Evolutionary conservation across 2,888 invertebrate genomes (phyloP).

Genomic region (Philaethria dido): DNA sequence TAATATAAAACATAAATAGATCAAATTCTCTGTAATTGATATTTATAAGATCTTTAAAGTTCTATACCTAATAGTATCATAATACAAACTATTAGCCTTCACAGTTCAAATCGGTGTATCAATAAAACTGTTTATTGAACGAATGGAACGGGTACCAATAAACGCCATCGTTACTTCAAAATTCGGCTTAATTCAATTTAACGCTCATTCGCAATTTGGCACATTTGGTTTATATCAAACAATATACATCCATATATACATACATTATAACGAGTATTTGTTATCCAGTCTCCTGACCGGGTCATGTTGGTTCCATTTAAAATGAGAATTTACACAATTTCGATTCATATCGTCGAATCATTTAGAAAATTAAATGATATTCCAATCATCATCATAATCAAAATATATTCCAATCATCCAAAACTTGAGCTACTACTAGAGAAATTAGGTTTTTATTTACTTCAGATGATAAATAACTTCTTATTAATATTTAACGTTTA

Average conservation of each 20-base stretch:
- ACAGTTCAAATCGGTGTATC: constrained; percentile 47
- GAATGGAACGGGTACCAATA: constrained; percentile 62
- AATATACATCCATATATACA: neutral
- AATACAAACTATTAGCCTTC: constrained; percentile 48
- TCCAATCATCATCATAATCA: too few species aligned
- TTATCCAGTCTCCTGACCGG: neutral
- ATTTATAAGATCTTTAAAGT: constrained; percentile 4
- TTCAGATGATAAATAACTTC: too few species aligned
- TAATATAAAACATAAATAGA: too few species aligned
- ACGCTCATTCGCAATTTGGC: constrained; percentile 44
- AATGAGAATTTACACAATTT: neutral
- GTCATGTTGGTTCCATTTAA: neutral
- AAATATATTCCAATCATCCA: too few species aligned
- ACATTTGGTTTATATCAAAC: constrained; percentile 15
- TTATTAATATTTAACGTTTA: constrained; percentile 17
- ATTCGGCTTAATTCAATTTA: constrained; percentile 73
- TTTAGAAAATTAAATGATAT: neutral
- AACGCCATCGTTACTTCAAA: constrained; percentile 61
- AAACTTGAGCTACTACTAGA: too few species aligned
- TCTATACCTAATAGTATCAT: constrained; percentile 24
- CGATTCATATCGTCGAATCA: neutral
- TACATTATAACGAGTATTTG: neutral
- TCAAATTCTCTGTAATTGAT: neutral
- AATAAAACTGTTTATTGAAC: constrained; percentile 64
- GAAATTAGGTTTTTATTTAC: too few species aligned